phyloP scores from a whole-genome alignment of 2,888 invertebrate genomes.

The Cerastoderma edule region DNA sequence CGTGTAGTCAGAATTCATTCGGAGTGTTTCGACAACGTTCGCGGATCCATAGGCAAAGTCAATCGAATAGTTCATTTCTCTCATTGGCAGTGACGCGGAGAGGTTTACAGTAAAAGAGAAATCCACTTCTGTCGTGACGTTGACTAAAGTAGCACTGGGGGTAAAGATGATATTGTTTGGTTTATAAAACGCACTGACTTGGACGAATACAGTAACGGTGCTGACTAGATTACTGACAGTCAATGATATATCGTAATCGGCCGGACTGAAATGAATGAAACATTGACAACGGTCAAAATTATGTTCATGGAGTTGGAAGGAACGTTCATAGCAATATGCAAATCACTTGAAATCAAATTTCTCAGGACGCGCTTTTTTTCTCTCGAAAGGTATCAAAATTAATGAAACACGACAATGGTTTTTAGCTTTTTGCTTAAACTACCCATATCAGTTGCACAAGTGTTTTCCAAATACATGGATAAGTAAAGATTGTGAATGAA shows the following conservation, averaged over 20 bases:
- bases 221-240: slow-evolving; percentile 46
- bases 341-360: too few species aligned
- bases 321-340: too few species aligned
- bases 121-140: slow-evolving; percentile 34
- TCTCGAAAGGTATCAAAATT: too few species aligned
- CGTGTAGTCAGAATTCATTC: background rate
- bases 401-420: too few species aligned
- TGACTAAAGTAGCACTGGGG: slow-evolving; percentile 20
- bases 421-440: too few species aligned
- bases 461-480: too few species aligned
- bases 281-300: too few species aligned
- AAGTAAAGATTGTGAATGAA: too few species aligned
- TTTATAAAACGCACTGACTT: slow-evolving; percentile 44
- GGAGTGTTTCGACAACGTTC: slow-evolving; percentile 2
- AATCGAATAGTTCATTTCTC: slow-evolving; percentile 35
- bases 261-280: slow-evolving; percentile 23
- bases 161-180: slow-evolving; percentile 42
- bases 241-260: slow-evolving; percentile 27
- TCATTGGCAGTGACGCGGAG: slow-evolving; percentile 40
- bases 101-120: slow-evolving; percentile 30
- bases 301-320: too few species aligned
- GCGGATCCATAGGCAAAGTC: slow-evolving; percentile 28
- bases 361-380: too few species aligned
- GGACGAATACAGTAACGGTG: slow-evolving; percentile 27
- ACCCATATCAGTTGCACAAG: too few species aligned